Base-by-base conservation (phyloP, 2,113 vertebrate species). In the Panurus biarmicus region DNA sequence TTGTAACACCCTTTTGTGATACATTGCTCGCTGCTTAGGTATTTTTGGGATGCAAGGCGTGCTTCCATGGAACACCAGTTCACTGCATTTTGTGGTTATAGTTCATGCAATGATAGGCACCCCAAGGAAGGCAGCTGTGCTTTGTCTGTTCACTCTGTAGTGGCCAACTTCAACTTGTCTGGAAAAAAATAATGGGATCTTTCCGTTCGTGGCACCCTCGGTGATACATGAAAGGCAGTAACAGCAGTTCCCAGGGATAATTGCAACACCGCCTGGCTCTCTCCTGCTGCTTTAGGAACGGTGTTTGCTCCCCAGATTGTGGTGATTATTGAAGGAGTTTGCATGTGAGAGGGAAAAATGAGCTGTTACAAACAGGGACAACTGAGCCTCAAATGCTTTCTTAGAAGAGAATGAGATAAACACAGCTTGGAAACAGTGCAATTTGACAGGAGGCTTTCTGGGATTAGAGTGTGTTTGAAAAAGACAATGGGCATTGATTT, bases 401-500 rank as follows among this genome's bases (percentile, higher is more conserved):
- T 69, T 26, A 15, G 35, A 76, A 67, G 36, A 81, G 57, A 40
- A 48, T 35, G 56, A 64, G 50, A 73, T 80, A 79, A 87, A 85
- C 8, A 3, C 23, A 54, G 42, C 51, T 86, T 87, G 77, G 88
- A 74, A 92, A 71, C 35, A 69, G 69, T 72, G 54, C 17, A 24
- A 9, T 87, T 87, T 87, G 81, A 82, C 67, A 73, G 33, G 71
- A 84, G 26, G 28, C 65, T 77, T 89, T 87, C 87, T 82, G 50
- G n/a, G 87, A 47, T 92, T 85, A 1, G 4, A 44, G 17, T 57
- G 24, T 44, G 24, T 93, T 94, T 83, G 71, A 70, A 73, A 87
- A 90, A 89, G 71, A 76, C 86, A 92, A 45, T 31, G 36, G 57
- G 36, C 58, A 53, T 87, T 85, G 76, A 89, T 95, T 94, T 92